Conservation (phyloP, 1,140 invertebrate species). For the Megalopta genalis region DNA sequence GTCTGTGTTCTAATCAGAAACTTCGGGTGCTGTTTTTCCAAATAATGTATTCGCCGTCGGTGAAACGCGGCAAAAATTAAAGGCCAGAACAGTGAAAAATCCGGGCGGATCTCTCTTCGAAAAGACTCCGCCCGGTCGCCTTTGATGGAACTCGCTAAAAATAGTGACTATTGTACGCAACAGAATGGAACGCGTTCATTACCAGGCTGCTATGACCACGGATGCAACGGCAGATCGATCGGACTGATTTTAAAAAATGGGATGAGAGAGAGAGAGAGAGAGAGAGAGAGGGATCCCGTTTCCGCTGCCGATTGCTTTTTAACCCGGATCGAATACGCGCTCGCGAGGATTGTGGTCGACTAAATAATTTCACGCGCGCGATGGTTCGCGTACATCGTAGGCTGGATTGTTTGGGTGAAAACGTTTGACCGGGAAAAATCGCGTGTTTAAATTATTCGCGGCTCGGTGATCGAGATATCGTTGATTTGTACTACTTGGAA, state of each 20-base stretch:
- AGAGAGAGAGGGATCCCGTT: background rate
- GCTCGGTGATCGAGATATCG: background rate
- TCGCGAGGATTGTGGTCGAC: background rate
- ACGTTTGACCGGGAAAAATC: too few relatives aligned
- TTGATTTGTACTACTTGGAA: background rate
- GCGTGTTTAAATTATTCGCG: background rate
- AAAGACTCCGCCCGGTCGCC: conserved; percentile 5
- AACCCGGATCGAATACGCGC: background rate
- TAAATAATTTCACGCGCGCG: too few relatives aligned
- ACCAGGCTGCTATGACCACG: background rate
- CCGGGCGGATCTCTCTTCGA: conserved; percentile 6
- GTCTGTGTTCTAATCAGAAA: too few relatives aligned
- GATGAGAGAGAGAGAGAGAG: background rate
- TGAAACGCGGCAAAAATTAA: background rate
- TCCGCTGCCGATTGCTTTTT: background rate
- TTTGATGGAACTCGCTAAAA: conserved; percentile 27
- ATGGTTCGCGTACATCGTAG: too few relatives aligned
- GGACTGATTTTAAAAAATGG: conserved; percentile 1
- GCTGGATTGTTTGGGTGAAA: too few relatives aligned
- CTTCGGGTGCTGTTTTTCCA: too few relatives aligned
- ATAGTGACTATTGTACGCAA: conserved; percentile 17
- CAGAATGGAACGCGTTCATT: conserved; percentile 24
- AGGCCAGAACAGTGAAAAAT: conserved; percentile 15
- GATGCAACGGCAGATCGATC: conserved; percentile 1
- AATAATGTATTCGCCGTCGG: background rate